Conservation (phyloP, 1,140 invertebrate genomes). For the Homalodisca vitripennis region DNA sequence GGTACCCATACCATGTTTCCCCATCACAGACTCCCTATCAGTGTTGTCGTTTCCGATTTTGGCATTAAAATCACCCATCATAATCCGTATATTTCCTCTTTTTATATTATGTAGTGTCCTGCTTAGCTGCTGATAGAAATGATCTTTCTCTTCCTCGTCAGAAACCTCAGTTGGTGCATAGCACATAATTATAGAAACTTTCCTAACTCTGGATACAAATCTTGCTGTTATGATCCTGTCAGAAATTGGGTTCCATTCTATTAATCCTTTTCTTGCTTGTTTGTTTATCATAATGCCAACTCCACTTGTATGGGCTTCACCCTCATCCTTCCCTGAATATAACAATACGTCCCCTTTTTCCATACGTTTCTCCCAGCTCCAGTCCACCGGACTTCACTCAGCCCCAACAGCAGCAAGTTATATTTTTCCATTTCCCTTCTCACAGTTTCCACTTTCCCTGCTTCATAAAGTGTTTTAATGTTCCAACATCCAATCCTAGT, state of each 20-base stretch:
- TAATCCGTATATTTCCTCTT: slow-evolving; percentile 30
- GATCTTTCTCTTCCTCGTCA: slow-evolving; percentile 12
- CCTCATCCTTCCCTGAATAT: slow-evolving; percentile 26
- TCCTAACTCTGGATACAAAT: slow-evolving; percentile 30
- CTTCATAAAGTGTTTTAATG: not conserved
- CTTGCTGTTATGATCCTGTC: slow-evolving; percentile 30
- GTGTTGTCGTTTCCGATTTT: slow-evolving; percentile 20
- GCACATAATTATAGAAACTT: slow-evolving; percentile 22
- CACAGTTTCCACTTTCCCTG: not conserved
- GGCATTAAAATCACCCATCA: slow-evolving; percentile 32
- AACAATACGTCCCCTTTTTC: slow-evolving; percentile 3
- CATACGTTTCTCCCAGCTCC: slow-evolving; percentile 9
- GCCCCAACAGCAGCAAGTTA: not conserved
- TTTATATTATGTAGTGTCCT: not conserved
- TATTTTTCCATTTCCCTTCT: not conserved
- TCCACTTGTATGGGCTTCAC: not conserved
- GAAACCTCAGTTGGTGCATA: slow-evolving; percentile 27
- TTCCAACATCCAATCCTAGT: slow-evolving; percentile 1
- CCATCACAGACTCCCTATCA: slow-evolving; percentile 20
- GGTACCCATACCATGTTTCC: slow-evolving; percentile 23
- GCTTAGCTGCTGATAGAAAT: slow-evolving; percentile 11
- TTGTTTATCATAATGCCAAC: slow-evolving; percentile 5
- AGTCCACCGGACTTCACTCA: slow-evolving; percentile 16
- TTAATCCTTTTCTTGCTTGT: slow-evolving; percentile 3
- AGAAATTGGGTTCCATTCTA: slow-evolving; percentile 28